Evolutionary conservation across 2,797 vertebrate genomes (phyloP), one percentile per base, ranked within the genome.

Genomic region (Ctenopoma kingsleyae): DNA sequence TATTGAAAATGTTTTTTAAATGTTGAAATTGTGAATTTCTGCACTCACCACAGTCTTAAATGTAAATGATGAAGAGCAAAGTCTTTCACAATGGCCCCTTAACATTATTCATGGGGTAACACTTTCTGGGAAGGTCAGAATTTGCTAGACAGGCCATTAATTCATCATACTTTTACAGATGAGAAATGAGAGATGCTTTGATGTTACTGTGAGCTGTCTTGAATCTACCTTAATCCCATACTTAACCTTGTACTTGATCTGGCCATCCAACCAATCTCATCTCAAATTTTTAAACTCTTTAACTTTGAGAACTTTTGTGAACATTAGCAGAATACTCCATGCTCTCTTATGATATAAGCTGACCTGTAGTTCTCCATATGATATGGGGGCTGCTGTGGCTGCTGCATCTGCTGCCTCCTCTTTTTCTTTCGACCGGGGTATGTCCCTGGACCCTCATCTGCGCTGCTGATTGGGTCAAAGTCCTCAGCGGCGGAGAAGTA

Each of bases 401-500:
- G 91, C 78, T 88, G 91, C 87, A 90, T 90, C 84, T 94, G 94
- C 81, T 94, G 98, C 69, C 96, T 95, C 81, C 96, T 95, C 77
- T 96, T 97, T 87, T 95, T 97, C 88, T 98, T 99, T 55, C 98
- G 95, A 16, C 98, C 97, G 0, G 98, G 98, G 76, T 99, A 99
- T 0, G 98, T 99, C 61, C 98, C 98, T 0, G 98, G 98, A 4
- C 97, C 97, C 93, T 99, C 98, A 30, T 99, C 98, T 0, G 92
- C 92, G 0, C 98, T 99, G 86, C 98, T 99, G 77, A 98, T 96
- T 0, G 96, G 97, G 71, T 99, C 98, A 64, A 99, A 98, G 86
- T 99, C 98, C 74, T 99, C 98, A 0, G 97, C 92, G 0, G 98
- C 98, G 0, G 98, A 99, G 86, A 98, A 99, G 88, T 99, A 99